phyloP scores from a whole-genome alignment of 2,797 vertebrate species.

The Nannoperca obscura region DNA sequence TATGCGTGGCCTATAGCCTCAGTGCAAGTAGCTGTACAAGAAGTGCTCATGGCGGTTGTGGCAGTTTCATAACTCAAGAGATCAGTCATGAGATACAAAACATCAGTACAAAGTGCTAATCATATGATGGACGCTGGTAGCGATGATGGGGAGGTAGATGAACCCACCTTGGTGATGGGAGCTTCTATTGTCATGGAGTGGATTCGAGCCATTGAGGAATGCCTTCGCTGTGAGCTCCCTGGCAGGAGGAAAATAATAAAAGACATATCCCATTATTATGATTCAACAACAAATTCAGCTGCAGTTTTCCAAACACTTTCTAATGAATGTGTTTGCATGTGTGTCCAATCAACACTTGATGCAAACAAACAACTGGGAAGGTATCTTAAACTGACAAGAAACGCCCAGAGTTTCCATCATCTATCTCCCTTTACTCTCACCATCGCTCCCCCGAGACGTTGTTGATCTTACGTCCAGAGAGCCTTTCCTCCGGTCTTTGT shows the following conservation, averaged over 20 bases:
- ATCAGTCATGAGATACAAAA: conserved; percentile 68
- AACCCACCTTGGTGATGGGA: conserved; percentile 96
- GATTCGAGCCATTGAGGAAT: conserved; percentile 97
- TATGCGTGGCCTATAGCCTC: conserved; percentile 49
- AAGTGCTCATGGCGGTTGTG: conserved; percentile 53
- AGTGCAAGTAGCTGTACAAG: conserved; percentile 38
- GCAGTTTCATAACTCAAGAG: conserved; percentile 43
- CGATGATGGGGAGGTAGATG: conserved; percentile 36
- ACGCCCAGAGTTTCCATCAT: conserved; percentile 61
- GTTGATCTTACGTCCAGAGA: conserved; percentile 93
- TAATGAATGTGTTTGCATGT: conserved; percentile 40
- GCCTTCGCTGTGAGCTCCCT: conserved; percentile 94
- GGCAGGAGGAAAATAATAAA: conserved; percentile 40
- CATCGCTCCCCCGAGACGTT: conserved; percentile 92
- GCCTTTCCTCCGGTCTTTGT: conserved; percentile 96
- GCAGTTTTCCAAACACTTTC: conserved; percentile 28
- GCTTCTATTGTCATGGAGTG: conserved; percentile 99
- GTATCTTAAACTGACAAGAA: conserved; percentile 51
- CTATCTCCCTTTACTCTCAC: conserved; percentile 83
- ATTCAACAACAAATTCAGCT: conserved; percentile 32
- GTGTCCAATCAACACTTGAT: conserved; percentile 62
- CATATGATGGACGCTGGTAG: conserved; percentile 53
- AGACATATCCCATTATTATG: background rate
- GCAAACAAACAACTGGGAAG: conserved; percentile 57
- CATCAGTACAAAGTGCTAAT: conserved; percentile 46